Evolutionary conservation across 2,888 invertebrate species (phyloP).

Genomic region (Oscheius onirici): DNA sequence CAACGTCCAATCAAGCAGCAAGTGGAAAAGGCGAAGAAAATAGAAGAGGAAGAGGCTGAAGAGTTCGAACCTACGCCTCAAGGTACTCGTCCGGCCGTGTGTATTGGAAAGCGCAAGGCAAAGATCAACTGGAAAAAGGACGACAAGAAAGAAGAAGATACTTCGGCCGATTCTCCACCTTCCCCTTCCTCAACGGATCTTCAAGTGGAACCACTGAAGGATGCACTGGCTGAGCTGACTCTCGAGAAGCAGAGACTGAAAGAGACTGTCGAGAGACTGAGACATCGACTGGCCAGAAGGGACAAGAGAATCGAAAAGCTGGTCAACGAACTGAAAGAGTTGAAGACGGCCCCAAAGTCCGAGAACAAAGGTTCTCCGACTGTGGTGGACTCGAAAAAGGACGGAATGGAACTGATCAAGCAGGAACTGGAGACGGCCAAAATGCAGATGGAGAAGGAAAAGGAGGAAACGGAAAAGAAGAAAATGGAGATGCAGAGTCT

Average conservation of each 20-base stretch:
- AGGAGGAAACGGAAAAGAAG: conserved; percentile 2
- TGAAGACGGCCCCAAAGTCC: not conserved
- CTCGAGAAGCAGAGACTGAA: conserved; percentile 12
- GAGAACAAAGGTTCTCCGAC: not conserved
- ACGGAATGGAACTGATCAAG: not conserved
- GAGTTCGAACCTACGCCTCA: conserved; percentile 23
- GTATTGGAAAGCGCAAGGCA: not conserved
- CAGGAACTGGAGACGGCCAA: conserved; percentile 11
- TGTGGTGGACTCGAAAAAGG: not conserved
- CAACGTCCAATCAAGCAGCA: not conserved
- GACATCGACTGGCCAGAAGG: not conserved
- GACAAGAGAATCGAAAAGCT: conserved; percentile 17
- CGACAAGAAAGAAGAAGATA: not conserved
- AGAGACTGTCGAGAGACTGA: conserved; percentile 5
- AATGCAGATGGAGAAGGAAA: not conserved
- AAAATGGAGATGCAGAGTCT: not conserved
- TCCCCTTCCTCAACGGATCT: not conserved
- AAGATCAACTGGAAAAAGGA: conserved; percentile 24
- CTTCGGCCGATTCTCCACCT: conserved; percentile 13
- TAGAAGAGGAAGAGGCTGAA: conserved; percentile 35
- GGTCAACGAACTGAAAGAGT: not conserved
- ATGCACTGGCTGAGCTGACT: conserved; percentile 12
- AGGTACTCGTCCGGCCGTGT: conserved; percentile 24
- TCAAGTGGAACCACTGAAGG: conserved; percentile 22
- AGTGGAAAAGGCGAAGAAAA: conserved; percentile 30